A percentile compares a stretch with the other conserved stretches of the same genome.
These are phyloP conservation scores for Himalopsyche anomala DNA, from an alignment of 2,888 invertebrate genomes.

Conservation along the genomic window DNA sequence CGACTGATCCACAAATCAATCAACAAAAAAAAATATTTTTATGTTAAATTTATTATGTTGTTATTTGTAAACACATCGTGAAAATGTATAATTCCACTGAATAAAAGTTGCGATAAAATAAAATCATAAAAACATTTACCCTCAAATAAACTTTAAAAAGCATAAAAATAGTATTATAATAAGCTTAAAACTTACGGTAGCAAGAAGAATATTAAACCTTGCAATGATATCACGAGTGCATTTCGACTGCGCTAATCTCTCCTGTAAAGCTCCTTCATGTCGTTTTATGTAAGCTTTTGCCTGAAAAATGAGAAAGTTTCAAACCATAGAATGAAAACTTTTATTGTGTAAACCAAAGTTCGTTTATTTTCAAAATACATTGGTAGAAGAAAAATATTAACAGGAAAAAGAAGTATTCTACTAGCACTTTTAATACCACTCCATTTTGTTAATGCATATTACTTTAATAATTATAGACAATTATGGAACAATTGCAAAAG, in stretches of 20 bases:
- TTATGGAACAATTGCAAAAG: too few species aligned
- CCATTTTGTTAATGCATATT: too few species aligned
- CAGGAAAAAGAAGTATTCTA: neutral
- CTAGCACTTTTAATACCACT: too few species aligned
- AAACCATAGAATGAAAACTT: neutral
- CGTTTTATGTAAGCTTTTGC: conserved; percentile 92
- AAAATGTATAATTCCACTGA: too few species aligned
- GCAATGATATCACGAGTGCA: conserved; percentile 91
- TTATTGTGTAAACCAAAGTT: too few species aligned
- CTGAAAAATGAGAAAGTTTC: conserved; percentile 70
- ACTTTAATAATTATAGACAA: too few species aligned
- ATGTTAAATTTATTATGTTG: too few species aligned
- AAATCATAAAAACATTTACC: neutral
- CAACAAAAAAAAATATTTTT: neutral
- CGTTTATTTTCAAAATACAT: too few species aligned
- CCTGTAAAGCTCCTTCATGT: conserved; percentile 93
- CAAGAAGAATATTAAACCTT: conserved; percentile 87
- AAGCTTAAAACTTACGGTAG: conserved; percentile 80
- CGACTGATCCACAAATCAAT: neutral
- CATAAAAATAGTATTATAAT: neutral
- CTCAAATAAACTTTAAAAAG: neutral
- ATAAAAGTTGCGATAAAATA: too few species aligned
- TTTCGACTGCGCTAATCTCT: conserved; percentile 91
- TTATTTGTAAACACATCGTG: too few species aligned
- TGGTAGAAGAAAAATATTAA: conserved; percentile 47